Evolutionary conservation across 2,888 invertebrate species (phyloP).

Genomic region (Polymixis lichenea): DNA sequence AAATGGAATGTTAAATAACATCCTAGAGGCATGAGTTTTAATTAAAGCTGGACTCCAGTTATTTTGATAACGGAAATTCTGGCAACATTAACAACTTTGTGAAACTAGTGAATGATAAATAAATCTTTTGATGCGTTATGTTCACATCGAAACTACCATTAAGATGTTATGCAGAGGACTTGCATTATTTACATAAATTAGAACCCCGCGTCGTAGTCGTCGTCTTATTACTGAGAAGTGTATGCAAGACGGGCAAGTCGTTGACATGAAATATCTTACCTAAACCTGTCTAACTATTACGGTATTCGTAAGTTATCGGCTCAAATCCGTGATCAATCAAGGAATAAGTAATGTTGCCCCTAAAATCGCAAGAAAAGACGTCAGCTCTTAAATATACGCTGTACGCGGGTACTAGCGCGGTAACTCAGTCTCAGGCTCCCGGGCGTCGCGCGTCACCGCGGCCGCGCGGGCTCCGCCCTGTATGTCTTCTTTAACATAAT

Average conservation of each 20-base stretch:
- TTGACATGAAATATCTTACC: not conserved
- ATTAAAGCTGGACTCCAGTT: constrained; percentile 52
- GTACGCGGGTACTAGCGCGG: constrained; percentile 22
- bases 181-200: not conserved
- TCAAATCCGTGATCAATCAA: constrained; percentile 45
- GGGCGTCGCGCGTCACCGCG: not conserved
- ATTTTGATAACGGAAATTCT: constrained; percentile 49
- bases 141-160: constrained; percentile 14
- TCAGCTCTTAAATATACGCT: constrained; percentile 43
- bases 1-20: constrained; percentile 49
- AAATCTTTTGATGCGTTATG: constrained; percentile 19
- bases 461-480: not conserved
- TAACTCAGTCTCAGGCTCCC: constrained; percentile 59
- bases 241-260: not conserved
- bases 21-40: constrained; percentile 52
- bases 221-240: not conserved
- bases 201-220: not conserved
- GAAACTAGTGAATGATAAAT: constrained; percentile 30
- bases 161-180: constrained; percentile 6
- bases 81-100: constrained; percentile 45
- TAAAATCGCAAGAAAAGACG: constrained; percentile 58
- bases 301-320: constrained; percentile 8
- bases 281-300: not conserved
- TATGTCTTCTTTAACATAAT: constrained; percentile 9
- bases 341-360: constrained; percentile 49